A percentile compares a stretch with the other conserved stretches of the same genome.
These are phyloP conservation scores for Cyprinus carpio DNA, from an alignment of 2,113 vertebrate genomes.

Conservation along the genomic window DNA sequence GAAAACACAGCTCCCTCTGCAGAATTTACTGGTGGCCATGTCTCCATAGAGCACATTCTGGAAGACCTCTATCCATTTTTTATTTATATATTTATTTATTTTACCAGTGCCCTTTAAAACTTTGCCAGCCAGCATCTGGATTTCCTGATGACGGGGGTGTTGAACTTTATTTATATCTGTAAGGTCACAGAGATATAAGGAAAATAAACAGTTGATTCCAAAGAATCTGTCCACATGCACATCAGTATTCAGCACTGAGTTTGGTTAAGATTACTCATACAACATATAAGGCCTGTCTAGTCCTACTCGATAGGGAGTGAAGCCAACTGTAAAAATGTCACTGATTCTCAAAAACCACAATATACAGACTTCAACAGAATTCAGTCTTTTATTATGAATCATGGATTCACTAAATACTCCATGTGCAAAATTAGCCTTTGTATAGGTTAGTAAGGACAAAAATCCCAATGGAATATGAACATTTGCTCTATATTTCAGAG, in stretches of 20 bases:
- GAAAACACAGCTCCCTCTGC: slow-evolving; percentile 20
- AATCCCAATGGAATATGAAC: too few relatives aligned
- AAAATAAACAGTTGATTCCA: slow-evolving; percentile 22
- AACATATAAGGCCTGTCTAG: not conserved
- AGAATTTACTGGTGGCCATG: not conserved
- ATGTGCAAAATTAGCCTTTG: not conserved
- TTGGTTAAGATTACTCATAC: not conserved
- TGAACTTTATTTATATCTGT: not conserved
- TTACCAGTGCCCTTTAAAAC: slow-evolving; percentile 15
- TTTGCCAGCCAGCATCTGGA: slow-evolving; percentile 8
- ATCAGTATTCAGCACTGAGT: not conserved
- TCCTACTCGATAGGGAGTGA: not conserved
- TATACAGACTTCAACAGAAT: not conserved
- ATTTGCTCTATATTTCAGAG: not conserved
- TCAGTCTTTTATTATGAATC: not conserved
- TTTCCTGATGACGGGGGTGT: not conserved
- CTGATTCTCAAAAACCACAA: not conserved
- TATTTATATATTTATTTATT: too few relatives aligned
- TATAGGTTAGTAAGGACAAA: not conserved
- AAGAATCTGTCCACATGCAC: not conserved
- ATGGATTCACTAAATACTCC: not conserved
- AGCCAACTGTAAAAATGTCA: not conserved
- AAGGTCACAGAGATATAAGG: slow-evolving; percentile 21
- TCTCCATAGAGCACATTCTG: not conserved
- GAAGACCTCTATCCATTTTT: slow-evolving; percentile 13